Base-by-base conservation (phyloP, 2,113 vertebrate genomes). In the Butastur rufipennis region DNA sequence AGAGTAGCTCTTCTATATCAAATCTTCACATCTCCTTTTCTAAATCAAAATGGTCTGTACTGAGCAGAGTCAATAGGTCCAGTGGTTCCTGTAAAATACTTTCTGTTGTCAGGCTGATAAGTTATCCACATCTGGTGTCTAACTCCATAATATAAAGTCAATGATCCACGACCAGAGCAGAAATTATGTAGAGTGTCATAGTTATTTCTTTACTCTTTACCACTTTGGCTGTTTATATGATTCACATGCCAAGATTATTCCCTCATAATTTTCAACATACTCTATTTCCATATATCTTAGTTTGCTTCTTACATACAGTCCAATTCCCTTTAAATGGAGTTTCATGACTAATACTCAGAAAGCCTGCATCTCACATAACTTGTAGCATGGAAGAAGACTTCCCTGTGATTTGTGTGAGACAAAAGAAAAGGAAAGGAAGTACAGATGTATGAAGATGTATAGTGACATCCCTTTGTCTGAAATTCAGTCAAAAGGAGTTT, bases 21-120 rank as follows among this genome's bases (percentile, higher is more conserved):
- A 48, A 72, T 21, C 25, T 73, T 72, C 34, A 27, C 16, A 62
- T 42, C 32, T 83, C 19, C 25, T 81, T 67, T 86, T 55, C 15
- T 65, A 71, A 81, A 77, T 48, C 31, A 77, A 77, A 61, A 72
- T 45, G 3, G 3, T 63, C 62, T 77, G 10, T 61, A 59, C 20
- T 9, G 11, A 29, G 8, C 13, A 47, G 36, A 81, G 7, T 36
- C 0, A 0, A 31, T 34, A 81, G 25, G 31, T 40, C 1, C 2
- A 67, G 9, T 34, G 15, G 6, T 36, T 89, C 34, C 47, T 56
- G n/a, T 43, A 67, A 66, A 86, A 66, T 45, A 38, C 6, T 8
- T 66, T 56, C 31, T 81, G 12, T 26, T 71, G 63, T 38, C 42
- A 63, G 10, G 34, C 50, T 86, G 65, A 45, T 58, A 10, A 86